A percentile compares a stretch with the other conserved stretches of the same genome.
Evolutionary conservation across 2,113 vertebrate genomes (phyloP).

Genomic region (Cryptotis parvus): DNA sequence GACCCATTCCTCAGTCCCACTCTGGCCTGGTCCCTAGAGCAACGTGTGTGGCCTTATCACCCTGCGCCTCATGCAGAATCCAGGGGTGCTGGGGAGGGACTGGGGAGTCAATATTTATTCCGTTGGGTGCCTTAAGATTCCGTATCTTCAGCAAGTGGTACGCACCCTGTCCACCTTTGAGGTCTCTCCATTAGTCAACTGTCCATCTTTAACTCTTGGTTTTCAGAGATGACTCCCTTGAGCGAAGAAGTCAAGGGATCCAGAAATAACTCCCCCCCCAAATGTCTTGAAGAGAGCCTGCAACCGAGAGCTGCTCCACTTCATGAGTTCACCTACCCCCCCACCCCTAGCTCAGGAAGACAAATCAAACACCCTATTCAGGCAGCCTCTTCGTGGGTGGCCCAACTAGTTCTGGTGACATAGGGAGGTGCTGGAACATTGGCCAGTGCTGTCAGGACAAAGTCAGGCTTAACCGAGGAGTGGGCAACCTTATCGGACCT

Average conservation of each 20-base stretch:
- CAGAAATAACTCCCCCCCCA: not conserved
- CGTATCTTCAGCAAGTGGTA: not conserved
- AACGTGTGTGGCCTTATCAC: not conserved
- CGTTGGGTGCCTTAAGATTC: not conserved
- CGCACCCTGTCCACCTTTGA: not conserved
- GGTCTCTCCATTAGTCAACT: not conserved
- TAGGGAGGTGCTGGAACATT: constrained; percentile 29
- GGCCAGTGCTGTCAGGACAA: fast-evolving
- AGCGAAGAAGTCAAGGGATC: not conserved
- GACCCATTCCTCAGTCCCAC: not conserved
- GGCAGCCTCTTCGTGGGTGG: constrained; percentile 38
- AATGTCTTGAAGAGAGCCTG: not conserved
- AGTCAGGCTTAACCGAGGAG: constrained; percentile 43
- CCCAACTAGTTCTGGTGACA: constrained; percentile 48
- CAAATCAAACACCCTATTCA: constrained; percentile 33
- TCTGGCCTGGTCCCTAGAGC: not conserved
- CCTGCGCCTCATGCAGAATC: not conserved
- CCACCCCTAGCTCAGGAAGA: not conserved
- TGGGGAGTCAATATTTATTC: not conserved
- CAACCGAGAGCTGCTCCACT: not conserved
- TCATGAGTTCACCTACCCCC: not conserved
- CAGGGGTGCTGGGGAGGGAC: too few species aligned
- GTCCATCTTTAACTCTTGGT: not conserved
- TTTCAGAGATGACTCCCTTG: not conserved
- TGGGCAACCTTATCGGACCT: not conserved